Evolutionary conservation across 2,888 invertebrate species (phyloP).

Genomic region (Tillus elongatus): DNA sequence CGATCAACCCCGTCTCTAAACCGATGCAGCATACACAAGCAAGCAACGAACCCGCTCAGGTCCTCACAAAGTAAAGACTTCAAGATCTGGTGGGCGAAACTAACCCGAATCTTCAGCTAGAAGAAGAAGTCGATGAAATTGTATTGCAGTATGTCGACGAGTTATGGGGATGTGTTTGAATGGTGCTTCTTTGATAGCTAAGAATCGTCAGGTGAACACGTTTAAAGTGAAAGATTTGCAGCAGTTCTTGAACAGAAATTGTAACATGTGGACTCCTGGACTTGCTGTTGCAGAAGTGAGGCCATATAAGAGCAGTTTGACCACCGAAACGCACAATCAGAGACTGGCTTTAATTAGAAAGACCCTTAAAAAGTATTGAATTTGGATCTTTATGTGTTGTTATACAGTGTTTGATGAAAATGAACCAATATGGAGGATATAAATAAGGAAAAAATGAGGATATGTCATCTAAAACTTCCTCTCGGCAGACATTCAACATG

Average conservation of each 20-base stretch:
- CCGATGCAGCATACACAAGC: slow-evolving; percentile 7
- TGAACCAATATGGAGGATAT: too few species aligned
- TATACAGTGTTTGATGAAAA: too few species aligned
- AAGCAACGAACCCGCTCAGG: slow-evolving; percentile 12
- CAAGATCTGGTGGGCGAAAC: slow-evolving; percentile 91
- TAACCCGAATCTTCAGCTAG: slow-evolving; percentile 89
- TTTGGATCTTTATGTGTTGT: too few species aligned
- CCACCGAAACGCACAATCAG: slow-evolving; percentile 93
- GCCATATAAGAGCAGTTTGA: slow-evolving; percentile 82
- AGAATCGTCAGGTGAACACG: slow-evolving; percentile 79
- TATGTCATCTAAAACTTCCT: too few species aligned
- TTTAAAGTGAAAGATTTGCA: slow-evolving; percentile 93
- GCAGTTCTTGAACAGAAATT: slow-evolving; percentile 72
- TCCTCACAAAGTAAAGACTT: slow-evolving; percentile 69
- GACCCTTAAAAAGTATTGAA: slow-evolving; percentile 77
- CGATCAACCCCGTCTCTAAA: slow-evolving; percentile 8
- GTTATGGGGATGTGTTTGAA: slow-evolving; percentile 71
- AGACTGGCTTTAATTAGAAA: slow-evolving; percentile 82
- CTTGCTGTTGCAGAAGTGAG: slow-evolving; percentile 90
- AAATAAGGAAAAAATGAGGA: too few species aligned
- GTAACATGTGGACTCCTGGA: slow-evolving; percentile 97
- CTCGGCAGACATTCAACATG: too few species aligned
- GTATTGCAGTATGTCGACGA: slow-evolving; percentile 88
- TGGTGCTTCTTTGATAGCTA: slow-evolving; percentile 82
- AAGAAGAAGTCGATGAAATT: slow-evolving; percentile 95